These are phyloP conservation scores for Sarcophaga bullata DNA, from an alignment of 1,140 invertebrate genomes.

Conservation along the genomic window DNA sequence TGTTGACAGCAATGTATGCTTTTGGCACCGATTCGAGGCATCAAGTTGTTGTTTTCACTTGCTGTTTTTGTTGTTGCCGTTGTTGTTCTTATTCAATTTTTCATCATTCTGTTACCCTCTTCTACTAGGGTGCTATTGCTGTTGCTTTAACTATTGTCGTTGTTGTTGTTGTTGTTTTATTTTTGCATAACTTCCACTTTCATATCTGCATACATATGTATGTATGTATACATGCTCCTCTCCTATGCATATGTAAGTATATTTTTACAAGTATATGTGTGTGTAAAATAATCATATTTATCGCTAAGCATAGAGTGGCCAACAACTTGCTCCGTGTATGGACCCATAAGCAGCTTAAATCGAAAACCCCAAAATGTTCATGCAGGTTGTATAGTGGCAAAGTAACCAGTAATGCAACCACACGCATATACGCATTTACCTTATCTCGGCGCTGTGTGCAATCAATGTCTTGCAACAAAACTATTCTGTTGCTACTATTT, in stretches of 20 bases:
- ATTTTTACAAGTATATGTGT: not conserved
- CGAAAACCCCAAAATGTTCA: not conserved
- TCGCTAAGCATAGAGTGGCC: constrained; percentile 15
- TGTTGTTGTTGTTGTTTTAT: too few species aligned
- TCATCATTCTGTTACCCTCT: too few species aligned
- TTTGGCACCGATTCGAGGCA: constrained; percentile 29
- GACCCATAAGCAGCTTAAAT: not conserved
- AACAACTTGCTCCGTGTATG: not conserved
- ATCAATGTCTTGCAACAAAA: too few species aligned
- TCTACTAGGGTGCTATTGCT: too few species aligned
- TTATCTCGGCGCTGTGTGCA: too few species aligned
- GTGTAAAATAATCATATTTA: not conserved
- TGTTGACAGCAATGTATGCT: constrained; percentile 29
- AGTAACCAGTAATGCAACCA: not conserved
- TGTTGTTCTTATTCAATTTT: too few species aligned
- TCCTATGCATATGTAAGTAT: not conserved
- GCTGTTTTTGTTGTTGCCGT: too few species aligned
- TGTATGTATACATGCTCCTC: too few species aligned
- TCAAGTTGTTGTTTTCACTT: not conserved
- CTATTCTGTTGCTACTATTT: too few species aligned
- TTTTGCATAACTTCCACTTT: not conserved
- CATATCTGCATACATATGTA: constrained; percentile 29
- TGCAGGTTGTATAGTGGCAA: constrained; percentile 13
- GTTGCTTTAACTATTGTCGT: too few species aligned
- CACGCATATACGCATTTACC: too few species aligned